Conservation (phyloP, 2,888 invertebrate genomes). For the Nomada fucata region DNA sequence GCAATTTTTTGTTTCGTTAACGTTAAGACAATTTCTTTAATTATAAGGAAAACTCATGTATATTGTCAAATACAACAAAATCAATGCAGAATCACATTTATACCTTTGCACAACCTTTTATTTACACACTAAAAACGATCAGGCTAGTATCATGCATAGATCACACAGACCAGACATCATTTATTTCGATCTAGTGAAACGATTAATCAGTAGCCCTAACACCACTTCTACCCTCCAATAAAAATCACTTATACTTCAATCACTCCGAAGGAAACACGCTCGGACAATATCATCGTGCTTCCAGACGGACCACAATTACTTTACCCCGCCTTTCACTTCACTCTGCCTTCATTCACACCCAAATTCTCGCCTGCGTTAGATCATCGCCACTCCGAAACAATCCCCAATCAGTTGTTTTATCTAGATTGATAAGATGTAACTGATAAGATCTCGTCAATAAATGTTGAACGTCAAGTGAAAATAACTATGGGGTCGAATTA, state of each 20-base stretch:
- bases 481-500: slow-evolving; percentile 4
- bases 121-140: neutral
- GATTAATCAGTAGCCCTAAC: neutral
- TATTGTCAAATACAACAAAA: too few relatives aligned
- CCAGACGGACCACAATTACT: neutral
- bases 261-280: neutral
- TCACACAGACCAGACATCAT: too few relatives aligned
- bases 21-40: too few relatives aligned
- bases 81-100: too few relatives aligned
- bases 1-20: neutral
- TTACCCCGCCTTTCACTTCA: neutral
- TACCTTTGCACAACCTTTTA: too few relatives aligned
- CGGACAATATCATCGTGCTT: neutral
- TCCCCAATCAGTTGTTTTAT: neutral
- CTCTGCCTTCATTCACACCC: neutral
- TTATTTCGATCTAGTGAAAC: neutral
- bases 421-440: slow-evolving; percentile 24
- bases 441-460: slow-evolving; percentile 50
- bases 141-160: neutral
- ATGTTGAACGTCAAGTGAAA: slow-evolving; percentile 41
- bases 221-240: neutral
- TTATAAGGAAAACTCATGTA: too few relatives aligned
- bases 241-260: neutral
- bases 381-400: slow-evolving; percentile 1
- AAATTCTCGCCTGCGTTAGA: neutral